Base-by-base conservation (phyloP, 2,797 vertebrate genomes). In the Ceyx erithaca region DNA sequence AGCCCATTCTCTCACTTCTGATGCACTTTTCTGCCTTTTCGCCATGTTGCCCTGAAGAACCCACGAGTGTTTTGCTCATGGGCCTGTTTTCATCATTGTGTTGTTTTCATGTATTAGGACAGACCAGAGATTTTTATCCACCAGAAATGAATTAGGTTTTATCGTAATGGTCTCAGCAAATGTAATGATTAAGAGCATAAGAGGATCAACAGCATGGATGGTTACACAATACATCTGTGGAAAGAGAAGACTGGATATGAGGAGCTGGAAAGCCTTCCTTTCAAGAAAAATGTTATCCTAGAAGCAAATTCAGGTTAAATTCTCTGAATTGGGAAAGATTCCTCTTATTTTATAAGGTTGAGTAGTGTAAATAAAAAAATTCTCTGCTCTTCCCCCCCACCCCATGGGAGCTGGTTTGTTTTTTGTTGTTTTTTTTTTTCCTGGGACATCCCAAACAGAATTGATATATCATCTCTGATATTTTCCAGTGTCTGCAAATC, bases 61-160 rank as follows among this genome's bases (percentile, higher is more conserved):
- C 54, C 5, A 2, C 0, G 0, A 54, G 46, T 9, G 16, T 45
- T 94, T 94, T 79, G 48, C 58, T 85, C 31, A 69, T 66, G 58
- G 48, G 72, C 33, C 52, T 49, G 33, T 61, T 92, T 81, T 88
- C 25, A 2, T 61, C 63, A 30, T 35, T 40, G 15, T 69, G 59
- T 83, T 87, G n/a, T n/a, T n/a, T n/a, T n/a, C n/a, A n/a, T n/a
- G n/a, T n/a, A n/a, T n/a, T n/a, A n/a, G n/a, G n/a, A n/a, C n/a
- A n/a, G n/a, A n/a, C 64, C 58, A 69, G 76, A 92, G 64, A 77
- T 84, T 92, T 92, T 85, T 84, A 76, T 89, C 72, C 84, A 48
- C 76, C 90, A 92, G 75, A 85, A 90, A 55, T 17, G 22, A 80
- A 76, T 78, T 49, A 59, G 54, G 49, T 88, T 90, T 87, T 80